Base-by-base conservation (phyloP, 2,113 vertebrate genomes). In the Cinclus cinclus region DNA sequence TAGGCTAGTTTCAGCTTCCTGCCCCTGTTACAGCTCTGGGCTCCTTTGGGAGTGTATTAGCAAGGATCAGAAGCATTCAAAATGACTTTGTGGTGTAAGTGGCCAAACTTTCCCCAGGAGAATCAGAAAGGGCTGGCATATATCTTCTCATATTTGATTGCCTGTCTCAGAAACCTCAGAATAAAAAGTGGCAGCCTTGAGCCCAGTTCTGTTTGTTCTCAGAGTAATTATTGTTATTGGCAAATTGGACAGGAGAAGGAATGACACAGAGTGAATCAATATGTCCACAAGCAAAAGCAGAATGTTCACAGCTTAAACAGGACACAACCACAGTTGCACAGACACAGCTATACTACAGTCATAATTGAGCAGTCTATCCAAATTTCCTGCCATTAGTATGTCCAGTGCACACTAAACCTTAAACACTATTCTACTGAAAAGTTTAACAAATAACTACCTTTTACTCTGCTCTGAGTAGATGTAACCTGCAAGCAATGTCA, bases 181-280 rank as follows among this genome's bases (percentile, higher is more conserved):
- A 65, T 63, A 68, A 93, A 94, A 80, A 44, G 31, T 64, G 67
- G 69, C 80, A 85, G 85, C 80, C 70, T 91, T 83, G 74, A 86
- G 76, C 56, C 44, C 44, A 75, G 59, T 33, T 92, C 67, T 94
- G 44, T 84, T 95, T 95, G 79, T 91, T 96, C 94, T 88, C 41
- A 92, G 87, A 75, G 75, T 87, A 87, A 86, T 95, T 94, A 81
- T 81, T 1, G 0, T 53, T 94, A 68, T 42, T 96, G 95, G 75
- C 78, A 83, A 70, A 41, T 94, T 79, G 76, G 64, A 89, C 76
- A 90, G 90, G 87, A 91, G 67, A 92, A 96, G 81, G 60, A 93
- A 75, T 96, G 87, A 96, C 81, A 95, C 94, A 94, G 74, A 91
- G 74, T 53, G 84, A 93, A 94, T 92, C 78, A 92, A 42, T 94